Conservation (phyloP, 1,140 invertebrate species). For the Lucilia sericata region DNA sequence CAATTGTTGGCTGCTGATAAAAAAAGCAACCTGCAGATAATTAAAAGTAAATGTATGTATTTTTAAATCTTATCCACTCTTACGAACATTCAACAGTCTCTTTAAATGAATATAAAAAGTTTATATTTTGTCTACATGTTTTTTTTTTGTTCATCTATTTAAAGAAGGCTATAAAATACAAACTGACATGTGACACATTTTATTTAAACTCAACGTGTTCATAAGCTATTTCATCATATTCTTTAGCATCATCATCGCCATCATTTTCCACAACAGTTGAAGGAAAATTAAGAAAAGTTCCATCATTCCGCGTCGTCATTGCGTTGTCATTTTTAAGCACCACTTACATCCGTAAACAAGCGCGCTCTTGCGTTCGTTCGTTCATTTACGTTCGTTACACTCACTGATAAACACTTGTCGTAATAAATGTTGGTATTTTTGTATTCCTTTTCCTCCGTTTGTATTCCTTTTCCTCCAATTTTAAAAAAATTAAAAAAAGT, state of each 20-base stretch:
- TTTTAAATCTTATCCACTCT: too few relatives aligned
- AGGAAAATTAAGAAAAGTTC: not conserved
- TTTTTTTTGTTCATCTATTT: not conserved
- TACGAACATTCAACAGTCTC: not conserved
- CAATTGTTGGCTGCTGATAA: too few relatives aligned
- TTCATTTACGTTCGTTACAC: conserved; percentile 16
- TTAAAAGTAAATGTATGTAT: too few relatives aligned
- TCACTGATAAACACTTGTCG: conserved; percentile 19
- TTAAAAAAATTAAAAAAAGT: too few relatives aligned
- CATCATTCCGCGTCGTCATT: not conserved
- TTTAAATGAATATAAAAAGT: not conserved
- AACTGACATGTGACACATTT: conserved; percentile 23
- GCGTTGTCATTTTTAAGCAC: conserved; percentile 23
- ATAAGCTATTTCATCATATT: conserved; percentile 23
- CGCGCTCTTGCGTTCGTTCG: conserved; percentile 1
- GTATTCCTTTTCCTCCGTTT: not conserved
- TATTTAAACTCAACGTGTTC: not conserved
- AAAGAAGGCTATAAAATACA: not conserved
- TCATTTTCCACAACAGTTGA: not conserved
- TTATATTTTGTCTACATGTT: not conserved
- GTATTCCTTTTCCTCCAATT: not conserved
- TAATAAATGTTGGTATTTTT: conserved; percentile 17
- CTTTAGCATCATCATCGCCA: not conserved
- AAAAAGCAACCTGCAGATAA: too few relatives aligned
- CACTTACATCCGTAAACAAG: conserved; percentile 23